A percentile compares a stretch with the other conserved stretches of the same genome.
Conservation (phyloP, 2,797 vertebrate genomes). For the Galago senegalensis region DNA sequence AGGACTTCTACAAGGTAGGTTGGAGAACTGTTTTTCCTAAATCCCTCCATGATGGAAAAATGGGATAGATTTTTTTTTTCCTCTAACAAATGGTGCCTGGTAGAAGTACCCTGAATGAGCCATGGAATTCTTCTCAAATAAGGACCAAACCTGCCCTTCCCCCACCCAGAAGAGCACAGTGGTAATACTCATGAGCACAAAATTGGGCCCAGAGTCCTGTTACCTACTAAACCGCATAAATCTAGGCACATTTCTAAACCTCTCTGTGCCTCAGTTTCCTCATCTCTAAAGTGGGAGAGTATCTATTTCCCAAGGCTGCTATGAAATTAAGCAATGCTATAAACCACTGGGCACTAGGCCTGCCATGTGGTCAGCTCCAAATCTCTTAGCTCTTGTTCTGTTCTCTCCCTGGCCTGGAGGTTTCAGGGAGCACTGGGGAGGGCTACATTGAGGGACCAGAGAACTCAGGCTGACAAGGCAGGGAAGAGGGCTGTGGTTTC, state of each 20-base stretch:
- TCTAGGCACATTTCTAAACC: neutral
- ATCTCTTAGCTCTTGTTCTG: neutral
- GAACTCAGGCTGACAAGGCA: neutral
- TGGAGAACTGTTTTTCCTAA: neutral
- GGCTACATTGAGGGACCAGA: neutral
- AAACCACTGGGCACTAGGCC: neutral
- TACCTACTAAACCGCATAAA: neutral
- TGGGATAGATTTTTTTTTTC: neutral
- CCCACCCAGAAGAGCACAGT: neutral
- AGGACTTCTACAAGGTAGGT: neutral
- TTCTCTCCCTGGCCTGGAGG: neutral
- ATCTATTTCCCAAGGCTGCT: neutral
- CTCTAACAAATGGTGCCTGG: neutral
- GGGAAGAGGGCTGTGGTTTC: neutral
- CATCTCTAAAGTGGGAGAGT: neutral
- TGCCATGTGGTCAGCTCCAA: neutral
- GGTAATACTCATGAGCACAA: rapidly evolving
- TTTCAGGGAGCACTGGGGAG: neutral
- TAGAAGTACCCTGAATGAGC: neutral
- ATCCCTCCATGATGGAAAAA: neutral
- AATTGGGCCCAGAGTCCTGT: neutral
- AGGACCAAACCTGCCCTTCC: neutral
- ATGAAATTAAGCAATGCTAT: neutral
- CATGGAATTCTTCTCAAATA: neutral
- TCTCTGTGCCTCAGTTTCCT: neutral